Evolutionary conservation across 2,113 vertebrate genomes (phyloP), one percentile per base, ranked within the genome.

Genomic region (Nansenia antarctica): DNA sequence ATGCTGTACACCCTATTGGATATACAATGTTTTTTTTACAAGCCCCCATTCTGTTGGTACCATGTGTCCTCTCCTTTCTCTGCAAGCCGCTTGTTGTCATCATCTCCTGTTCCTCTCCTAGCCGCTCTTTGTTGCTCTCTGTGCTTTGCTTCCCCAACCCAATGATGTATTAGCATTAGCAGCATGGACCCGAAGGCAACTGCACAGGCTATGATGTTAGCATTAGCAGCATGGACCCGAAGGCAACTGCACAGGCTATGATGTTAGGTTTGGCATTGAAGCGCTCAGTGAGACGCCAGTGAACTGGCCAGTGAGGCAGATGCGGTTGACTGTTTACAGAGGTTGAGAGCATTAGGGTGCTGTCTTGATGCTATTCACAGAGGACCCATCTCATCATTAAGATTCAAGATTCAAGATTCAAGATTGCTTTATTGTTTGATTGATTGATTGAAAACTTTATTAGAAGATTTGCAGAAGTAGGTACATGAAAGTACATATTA

Each of bases 61-160:
- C n/a, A n/a, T n/a, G n/a, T n/a, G n/a, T 11, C 34, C 45, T 14
- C 32, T 35, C 47, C 20, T 11, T 34, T 31, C 20, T 66, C 49
- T 65, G 45, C 32, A 62, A 73, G 68, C 69, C 68, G 79, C 82
- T 85, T 85, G 75, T 86, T 74, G 74, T 82, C 54, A 14, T 52
- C 15, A 22, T 14, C 30, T 2, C 18, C 29, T 34, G 1, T 24
- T 35, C 7, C 57, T 62, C 35, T 53, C 15, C 15, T 9, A 2
- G 7, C 35, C 7, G 18, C 11, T 47, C 62, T 52, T 27, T 30
- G 5, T 6, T 3, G 26, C 62, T 29, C 8, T 62, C 61, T 42
- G 4, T 5, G 9, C 34, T 4, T 9, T 39, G 15, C 39, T n/a
- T n/a, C n/a, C n/a, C n/a, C n/a, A n/a, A n/a, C n/a, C n/a, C n/a